Conservation (phyloP, 2,113 vertebrate genomes). For the Sciurus niger region DNA sequence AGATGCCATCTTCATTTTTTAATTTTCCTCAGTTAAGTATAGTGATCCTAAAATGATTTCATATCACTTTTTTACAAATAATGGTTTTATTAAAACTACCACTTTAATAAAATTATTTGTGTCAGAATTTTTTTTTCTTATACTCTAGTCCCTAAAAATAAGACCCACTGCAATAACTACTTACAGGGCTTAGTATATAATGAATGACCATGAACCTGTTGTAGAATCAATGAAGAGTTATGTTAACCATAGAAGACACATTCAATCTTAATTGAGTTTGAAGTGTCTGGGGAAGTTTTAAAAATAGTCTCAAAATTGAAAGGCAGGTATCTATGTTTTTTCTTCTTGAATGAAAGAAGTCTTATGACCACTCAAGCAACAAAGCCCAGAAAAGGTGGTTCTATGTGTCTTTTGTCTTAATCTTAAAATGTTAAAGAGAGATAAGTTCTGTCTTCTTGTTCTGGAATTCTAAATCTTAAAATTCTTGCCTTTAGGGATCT, state of each 20-base stretch:
- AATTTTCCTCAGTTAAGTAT: not conserved
- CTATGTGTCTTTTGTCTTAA: not conserved
- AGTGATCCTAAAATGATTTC: not conserved
- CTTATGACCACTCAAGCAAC: not conserved
- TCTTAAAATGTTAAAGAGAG: not conserved
- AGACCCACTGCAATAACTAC: not conserved
- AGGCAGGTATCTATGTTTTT: not conserved
- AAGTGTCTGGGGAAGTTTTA: not conserved
- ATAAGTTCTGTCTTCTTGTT: not conserved
- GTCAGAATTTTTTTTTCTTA: not conserved
- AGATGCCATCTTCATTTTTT: not conserved
- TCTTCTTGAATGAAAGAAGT: not conserved
- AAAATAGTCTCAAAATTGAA: not conserved
- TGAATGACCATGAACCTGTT: not conserved
- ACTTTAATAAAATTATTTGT: not conserved
- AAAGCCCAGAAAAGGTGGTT: not conserved
- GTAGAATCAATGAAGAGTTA: not conserved
- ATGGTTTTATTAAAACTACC: not conserved
- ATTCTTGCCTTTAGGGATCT: not conserved
- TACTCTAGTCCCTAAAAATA: not conserved
- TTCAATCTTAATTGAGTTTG: not conserved
- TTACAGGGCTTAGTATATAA: not conserved
- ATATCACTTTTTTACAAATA: not conserved
- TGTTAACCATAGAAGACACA: not conserved
- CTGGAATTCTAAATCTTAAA: not conserved